Base-by-base conservation (phyloP, 2,888 invertebrate genomes). In the Odontothrips loti region DNA sequence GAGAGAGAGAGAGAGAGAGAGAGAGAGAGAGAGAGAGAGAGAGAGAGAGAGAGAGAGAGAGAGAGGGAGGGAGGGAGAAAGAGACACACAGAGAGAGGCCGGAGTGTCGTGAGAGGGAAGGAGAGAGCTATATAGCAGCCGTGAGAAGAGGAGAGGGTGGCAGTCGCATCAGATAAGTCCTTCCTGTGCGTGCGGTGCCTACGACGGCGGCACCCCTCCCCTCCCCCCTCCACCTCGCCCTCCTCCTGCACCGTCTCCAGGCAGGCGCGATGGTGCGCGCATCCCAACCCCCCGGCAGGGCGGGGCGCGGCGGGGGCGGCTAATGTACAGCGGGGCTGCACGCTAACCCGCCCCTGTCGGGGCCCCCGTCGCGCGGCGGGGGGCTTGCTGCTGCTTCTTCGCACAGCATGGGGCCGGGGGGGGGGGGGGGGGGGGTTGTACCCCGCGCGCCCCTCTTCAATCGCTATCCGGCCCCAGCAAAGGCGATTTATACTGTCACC, bases 101-200 rank as follows among this genome's bases (percentile, higher is more conserved):
- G 12, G 51, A 20, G 15, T 20, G 51, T 23, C 68, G 23, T 11
- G 68, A 8, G 11, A 8, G 27, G 27, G 68, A 23, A 27, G 9
- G 11, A 68, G 68, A 23, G 68, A 23, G 51, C 15, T 12, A 51
- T 12, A 20, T 12, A 51, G 58, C 20, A 20, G 68, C 12, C 68
- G 68, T 75, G 68, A 27, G 68, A 75, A 43, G 68, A 27, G 68
- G 68, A 75, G 58, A 58, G 58, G 58, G 58, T 58, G 58, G 68
- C 68, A 27, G 68, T 58, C 58, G 27, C 68, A 75, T 75, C 68
- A 75, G 68, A 75, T 75, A 75, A 75, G 23, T 75, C 68, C 68
- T 75, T 75, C 68, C 68, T 75, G 68, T 75, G 68, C 68, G 68
- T 75, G 68, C 68, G 68, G 12, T 27, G 68, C 68, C 68, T n/a